A percentile compares a stretch with the other conserved stretches of the same genome.
phyloP scores from a whole-genome alignment of 2,797 vertebrate species.

The Pseudocheirus occidentalis region DNA sequence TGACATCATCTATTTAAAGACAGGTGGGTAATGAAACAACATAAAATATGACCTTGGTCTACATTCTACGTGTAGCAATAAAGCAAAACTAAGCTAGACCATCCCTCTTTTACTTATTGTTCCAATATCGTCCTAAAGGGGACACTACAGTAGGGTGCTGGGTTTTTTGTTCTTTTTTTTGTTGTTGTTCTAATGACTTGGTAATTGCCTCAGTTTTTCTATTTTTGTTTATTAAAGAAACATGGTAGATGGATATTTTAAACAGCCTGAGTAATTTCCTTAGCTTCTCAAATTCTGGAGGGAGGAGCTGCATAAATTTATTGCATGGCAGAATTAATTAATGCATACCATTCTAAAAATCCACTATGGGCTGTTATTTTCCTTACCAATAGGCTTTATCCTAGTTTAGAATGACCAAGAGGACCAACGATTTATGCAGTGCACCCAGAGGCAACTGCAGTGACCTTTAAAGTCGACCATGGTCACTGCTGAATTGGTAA shows the following conservation, averaged over 20 bases:
- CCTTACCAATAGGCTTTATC: not conserved
- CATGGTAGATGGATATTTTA: not conserved
- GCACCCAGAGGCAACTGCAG: not conserved
- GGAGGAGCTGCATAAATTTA: not conserved
- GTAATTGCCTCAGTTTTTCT: not conserved
- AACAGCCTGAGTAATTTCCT: not conserved
- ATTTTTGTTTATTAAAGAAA: not conserved
- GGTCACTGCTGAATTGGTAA: not conserved
- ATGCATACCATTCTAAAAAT: not conserved
- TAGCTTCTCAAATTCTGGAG: not conserved
- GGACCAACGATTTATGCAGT: not conserved
- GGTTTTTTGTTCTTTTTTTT: not conserved
- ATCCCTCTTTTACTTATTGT: not conserved
- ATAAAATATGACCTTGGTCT: not conserved
- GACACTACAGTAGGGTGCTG: accelerated
- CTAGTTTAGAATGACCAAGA: not conserved
- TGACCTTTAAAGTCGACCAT: not conserved
- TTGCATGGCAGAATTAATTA: not conserved
- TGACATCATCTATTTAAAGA: not conserved
- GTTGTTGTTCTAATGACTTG: not conserved
- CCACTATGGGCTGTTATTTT: not conserved
- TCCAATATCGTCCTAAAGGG: not conserved
- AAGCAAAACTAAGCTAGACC: too few species aligned
- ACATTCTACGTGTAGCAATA: too few species aligned
- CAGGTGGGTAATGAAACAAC: not conserved